These are phyloP conservation scores for Phenacoccus solenopsis DNA, from an alignment of 1,140 invertebrate genomes.

Conservation along the genomic window DNA sequence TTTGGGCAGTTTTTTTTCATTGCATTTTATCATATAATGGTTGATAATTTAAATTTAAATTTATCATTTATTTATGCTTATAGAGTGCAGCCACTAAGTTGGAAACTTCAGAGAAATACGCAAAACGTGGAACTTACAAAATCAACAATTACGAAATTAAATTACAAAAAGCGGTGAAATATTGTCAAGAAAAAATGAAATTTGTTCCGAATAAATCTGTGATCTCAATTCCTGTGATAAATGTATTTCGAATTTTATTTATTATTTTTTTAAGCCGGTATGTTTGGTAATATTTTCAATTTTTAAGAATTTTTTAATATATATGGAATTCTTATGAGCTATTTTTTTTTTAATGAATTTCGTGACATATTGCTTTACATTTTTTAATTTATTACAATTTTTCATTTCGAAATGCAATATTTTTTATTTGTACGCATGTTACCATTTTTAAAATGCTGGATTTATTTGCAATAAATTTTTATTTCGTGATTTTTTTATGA, in stretches of 20 bases:
- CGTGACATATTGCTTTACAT: too few relatives aligned
- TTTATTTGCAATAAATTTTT: too few relatives aligned
- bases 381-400: too few relatives aligned
- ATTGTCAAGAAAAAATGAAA: not conserved
- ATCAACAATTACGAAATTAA: not conserved
- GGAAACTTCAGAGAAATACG: not conserved
- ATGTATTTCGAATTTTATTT: not conserved
- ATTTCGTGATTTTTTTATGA: too few relatives aligned
- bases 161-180: not conserved
- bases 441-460: too few relatives aligned
- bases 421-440: too few relatives aligned
- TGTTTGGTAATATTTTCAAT: too few relatives aligned
- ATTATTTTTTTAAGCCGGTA: not conserved
- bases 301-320: too few relatives aligned
- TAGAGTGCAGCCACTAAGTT: not conserved
- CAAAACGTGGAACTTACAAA: not conserved
- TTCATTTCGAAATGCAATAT: too few relatives aligned
- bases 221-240: constrained; percentile 14
- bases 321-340: too few relatives aligned
- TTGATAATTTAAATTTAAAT: not conserved
- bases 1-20: not conserved
- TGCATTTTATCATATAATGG: not conserved
- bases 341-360: too few relatives aligned
- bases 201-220: not conserved
- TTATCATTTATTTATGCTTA: not conserved